Base-by-base conservation (phyloP, 2,113 vertebrate genomes). In the Calypte anna region DNA sequence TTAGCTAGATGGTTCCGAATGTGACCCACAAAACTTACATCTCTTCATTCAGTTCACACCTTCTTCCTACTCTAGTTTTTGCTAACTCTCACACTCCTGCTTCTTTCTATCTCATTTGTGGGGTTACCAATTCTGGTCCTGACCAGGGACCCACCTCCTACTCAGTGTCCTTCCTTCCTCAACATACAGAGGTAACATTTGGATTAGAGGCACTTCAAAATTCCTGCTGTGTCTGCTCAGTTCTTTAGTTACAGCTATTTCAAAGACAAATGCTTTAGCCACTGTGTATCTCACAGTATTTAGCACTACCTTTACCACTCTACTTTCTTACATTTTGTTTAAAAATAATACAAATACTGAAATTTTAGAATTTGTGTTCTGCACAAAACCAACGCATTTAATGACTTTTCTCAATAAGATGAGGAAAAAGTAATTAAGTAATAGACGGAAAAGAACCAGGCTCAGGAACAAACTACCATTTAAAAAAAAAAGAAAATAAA, bases 381-480 rank as follows among this genome's bases (percentile, higher is more conserved):
- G 68, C 19, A 72, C n/a, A 94, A 69, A 64, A 63, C 55, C 8
- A 70, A 43, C 70, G 38, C 21, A 86, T 69, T 54, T 75, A 72
- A 57, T 62, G 50, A 70, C 86, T 94, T 86, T 95, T 92, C 80
- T 36, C 57, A 92, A 7, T 51, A 88, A 54, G 86, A 81, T 83
- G 59, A 43, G 68, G 38, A 82, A 14, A 67, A 40, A 85, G 8
- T 78, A 96, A 91, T 93, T 89, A 88, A 21, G 24, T 83, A 93
- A 94, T 43, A 91, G 63, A 62, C 85, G 88, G 70, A 94, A 94
- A 96, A 96, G 31, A 90, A 70, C n/a, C 12, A 50, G 12, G n/a
- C 43, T 95, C 43, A 79, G 67, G 70, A 95, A 93, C 50, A 94
- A 97, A 97, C 94, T 55, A 91, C 7, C n/a, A 72, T 78, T 75